Evolutionary conservation across 2,113 vertebrate genomes (phyloP).

Genomic region (Tragelaphus strepsiceros): DNA sequence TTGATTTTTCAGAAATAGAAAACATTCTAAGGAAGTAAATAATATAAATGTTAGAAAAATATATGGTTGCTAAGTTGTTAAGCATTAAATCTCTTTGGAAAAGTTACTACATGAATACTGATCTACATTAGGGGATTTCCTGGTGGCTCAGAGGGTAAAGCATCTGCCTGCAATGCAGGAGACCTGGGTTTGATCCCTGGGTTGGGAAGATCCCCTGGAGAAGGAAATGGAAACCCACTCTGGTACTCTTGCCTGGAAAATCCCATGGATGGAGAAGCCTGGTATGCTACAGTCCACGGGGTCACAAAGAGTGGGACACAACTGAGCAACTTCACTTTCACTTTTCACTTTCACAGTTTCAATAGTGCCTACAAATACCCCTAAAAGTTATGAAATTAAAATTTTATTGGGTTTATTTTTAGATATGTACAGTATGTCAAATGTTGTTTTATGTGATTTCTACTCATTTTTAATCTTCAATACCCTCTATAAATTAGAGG

Average conservation of each 20-base stretch:
- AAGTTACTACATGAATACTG: background rate
- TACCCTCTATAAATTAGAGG: background rate
- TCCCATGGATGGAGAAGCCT: too few species aligned
- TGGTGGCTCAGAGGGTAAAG: background rate
- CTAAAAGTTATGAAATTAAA: background rate
- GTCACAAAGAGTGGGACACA: background rate
- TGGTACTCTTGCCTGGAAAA: too few species aligned
- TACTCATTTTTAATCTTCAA: background rate
- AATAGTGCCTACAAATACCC: background rate
- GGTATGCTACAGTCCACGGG: too few species aligned
- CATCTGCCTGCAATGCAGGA: background rate
- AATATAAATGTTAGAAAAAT: background rate
- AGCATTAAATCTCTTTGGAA: background rate
- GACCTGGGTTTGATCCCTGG: background rate
- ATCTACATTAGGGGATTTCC: background rate
- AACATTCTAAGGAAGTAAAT: background rate
- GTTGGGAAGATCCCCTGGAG: background rate
- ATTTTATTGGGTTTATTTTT: background rate
- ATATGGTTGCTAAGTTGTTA: background rate
- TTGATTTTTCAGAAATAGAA: background rate
- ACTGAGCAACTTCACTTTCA: background rate
- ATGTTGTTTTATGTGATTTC: background rate
- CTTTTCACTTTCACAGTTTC: background rate
- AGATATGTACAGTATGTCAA: background rate
- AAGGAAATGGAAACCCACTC: too few species aligned